phyloP scores from a whole-genome alignment of 2,113 vertebrate species.

The Megaleporinus macrocephalus region DNA sequence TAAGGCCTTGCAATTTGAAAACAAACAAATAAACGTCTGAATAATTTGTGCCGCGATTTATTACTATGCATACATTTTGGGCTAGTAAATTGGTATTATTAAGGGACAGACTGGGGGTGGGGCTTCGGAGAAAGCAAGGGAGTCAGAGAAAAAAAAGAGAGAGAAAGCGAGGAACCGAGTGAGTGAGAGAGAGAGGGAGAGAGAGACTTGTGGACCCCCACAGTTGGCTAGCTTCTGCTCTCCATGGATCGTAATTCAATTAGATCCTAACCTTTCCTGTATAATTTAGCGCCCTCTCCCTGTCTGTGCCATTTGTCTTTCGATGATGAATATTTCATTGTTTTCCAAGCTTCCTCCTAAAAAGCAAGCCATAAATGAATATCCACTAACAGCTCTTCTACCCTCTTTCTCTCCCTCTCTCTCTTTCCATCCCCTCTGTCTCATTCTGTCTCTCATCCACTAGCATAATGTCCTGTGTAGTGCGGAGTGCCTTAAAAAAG shows the following conservation, averaged over 20 bases:
- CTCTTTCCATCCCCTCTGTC: slow-evolving; percentile 18
- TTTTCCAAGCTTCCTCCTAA: slow-evolving; percentile 68
- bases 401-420: slow-evolving; percentile 12
- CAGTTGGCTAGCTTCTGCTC: slow-evolving; percentile 76
- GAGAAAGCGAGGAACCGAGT: slow-evolving; percentile 56
- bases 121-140: slow-evolving; percentile 6
- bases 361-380: slow-evolving; percentile 68
- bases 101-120: slow-evolving; percentile 38
- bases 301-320: slow-evolving; percentile 82
- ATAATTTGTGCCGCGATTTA: slow-evolving; percentile 54
- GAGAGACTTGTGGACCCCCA: slow-evolving; percentile 70
- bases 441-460: slow-evolving; percentile 40
- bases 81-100: slow-evolving; percentile 54
- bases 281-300: slow-evolving; percentile 83
- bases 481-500: slow-evolving; percentile 72
- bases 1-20: slow-evolving; percentile 40
- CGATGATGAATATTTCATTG: slow-evolving; percentile 78
- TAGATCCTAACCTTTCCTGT: slow-evolving; percentile 84
- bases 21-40: slow-evolving; percentile 48
- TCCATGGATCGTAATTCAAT: slow-evolving; percentile 85
- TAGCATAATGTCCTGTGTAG: slow-evolving; percentile 54
- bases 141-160: slow-evolving; percentile 10
- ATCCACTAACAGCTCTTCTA: slow-evolving; percentile 61
- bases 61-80: slow-evolving; percentile 43
- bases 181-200: slow-evolving; percentile 31